Evolutionary conservation across 2,888 invertebrate species (phyloP), one percentile per base, ranked within the genome.

Genomic region (Cerceris rybyensis): DNA sequence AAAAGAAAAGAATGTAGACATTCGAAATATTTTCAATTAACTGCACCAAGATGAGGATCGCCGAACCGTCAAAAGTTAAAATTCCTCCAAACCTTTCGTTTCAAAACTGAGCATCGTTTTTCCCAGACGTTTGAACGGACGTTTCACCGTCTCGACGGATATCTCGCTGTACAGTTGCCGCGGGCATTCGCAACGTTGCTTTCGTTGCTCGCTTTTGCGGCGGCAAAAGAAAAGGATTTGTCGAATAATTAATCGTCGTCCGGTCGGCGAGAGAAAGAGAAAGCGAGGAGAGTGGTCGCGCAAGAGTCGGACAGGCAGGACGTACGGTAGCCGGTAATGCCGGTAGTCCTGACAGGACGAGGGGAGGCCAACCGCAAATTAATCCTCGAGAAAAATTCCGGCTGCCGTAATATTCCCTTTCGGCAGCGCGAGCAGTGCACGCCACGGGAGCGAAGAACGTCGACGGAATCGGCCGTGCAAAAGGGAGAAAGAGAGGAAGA

Each of bases 281-380:
- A 28, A 28, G 28, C 28, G 63, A 41, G 70, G 67, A 82, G 81
- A 79, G 84, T 82, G 87, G 86, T 85, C 67, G 85, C 81, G 81
- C 66, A 63, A 74, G 75, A 70, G 82, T 72, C 70, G 78, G 75
- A 66, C 75, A 73, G 64, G 52, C 66, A 65, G 77, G 63, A 68
- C 75, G 68, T 69, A 85, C 85, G 82, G 86, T 86, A 86, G 86
- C 86, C 74, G 50, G 84, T 83, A 85, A 84, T 78, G 85, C 75
- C 81, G 81, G 86, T 87, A 87, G 86, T 86, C 85, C 74, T 75
- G 85, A 73, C 83, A 78, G 80, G 82, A 79, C 42, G 81, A 82
- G 76, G 73, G 68, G 77, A 72, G 78, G 70, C 67, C 72, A 78
- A 90, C 90, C 90, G 88, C 90, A 90, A 90, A 90, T 90, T 90